Conservation (phyloP, 2,888 invertebrate genomes). For the Acrobasis suavella region DNA sequence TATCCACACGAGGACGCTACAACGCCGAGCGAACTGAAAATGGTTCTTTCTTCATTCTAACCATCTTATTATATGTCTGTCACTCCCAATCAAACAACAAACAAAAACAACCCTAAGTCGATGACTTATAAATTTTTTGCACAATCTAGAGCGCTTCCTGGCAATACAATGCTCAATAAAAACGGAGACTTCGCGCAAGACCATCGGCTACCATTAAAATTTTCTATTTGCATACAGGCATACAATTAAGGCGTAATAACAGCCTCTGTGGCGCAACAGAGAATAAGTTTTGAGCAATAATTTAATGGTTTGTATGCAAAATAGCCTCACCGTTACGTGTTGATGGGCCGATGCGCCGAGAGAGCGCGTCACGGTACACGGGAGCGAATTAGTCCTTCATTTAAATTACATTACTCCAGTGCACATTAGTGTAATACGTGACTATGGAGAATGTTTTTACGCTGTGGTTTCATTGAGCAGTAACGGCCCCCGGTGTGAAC, state of each 20-base stretch:
- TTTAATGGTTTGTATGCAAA: constrained; percentile 82
- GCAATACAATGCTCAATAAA: constrained; percentile 65
- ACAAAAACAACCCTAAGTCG: constrained; percentile 38
- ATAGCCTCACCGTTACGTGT: constrained; percentile 79
- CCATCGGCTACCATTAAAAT: constrained; percentile 72
- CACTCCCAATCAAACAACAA: constrained; percentile 27
- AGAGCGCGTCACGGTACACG: constrained; percentile 77
- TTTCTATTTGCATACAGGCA: constrained; percentile 78
- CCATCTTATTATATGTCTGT: constrained; percentile 27
- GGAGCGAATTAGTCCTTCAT: constrained; percentile 79
- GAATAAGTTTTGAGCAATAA: constrained; percentile 82
- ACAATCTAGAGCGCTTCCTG: constrained; percentile 42
- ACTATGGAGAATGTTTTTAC: constrained; percentile 57
- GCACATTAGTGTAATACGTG: constrained; percentile 64
- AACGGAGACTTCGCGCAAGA: constrained; percentile 59
- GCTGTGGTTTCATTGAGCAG: constrained; percentile 49
- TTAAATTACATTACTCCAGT: constrained; percentile 76
- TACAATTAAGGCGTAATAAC: constrained; percentile 80
- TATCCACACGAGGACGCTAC: constrained; percentile 47
- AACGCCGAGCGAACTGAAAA: constrained; percentile 53
- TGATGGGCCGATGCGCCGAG: constrained; percentile 75
- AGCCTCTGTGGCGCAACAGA: constrained; percentile 78
- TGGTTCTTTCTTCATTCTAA: constrained; percentile 68
- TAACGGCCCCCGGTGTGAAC: constrained; percentile 51
- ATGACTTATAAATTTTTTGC: constrained; percentile 44